A percentile compares a stretch with the other conserved stretches of the same genome.
Conservation (phyloP, 2,888 invertebrate species). For the Xestia ashworthii region DNA sequence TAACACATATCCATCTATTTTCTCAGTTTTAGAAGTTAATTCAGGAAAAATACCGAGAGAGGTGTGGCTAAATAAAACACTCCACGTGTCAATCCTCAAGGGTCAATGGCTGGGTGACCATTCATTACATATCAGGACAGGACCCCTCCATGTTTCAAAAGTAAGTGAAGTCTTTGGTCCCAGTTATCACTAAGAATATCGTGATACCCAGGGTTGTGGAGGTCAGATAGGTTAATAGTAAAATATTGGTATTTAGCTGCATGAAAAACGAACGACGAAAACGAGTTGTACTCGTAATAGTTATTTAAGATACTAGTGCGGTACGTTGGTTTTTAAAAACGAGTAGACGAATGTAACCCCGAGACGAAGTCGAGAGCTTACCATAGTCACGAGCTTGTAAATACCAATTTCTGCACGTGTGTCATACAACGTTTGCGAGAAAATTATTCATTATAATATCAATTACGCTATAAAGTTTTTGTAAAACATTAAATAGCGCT, state of each 20-base stretch:
- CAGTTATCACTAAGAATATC: not conserved
- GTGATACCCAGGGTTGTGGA: not conserved
- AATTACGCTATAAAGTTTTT: no score
- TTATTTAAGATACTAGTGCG: no score
- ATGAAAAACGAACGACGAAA: not conserved
- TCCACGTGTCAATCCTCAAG: not conserved
- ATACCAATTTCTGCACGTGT: no score
- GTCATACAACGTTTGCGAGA: no score
- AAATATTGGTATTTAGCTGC: not conserved
- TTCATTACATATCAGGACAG: not conserved
- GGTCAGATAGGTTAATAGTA: no score
- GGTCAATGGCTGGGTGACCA: not conserved
- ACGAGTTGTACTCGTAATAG: not conserved
- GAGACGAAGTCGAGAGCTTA: no score
- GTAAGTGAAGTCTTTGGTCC: not conserved
- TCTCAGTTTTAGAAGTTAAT: not conserved
- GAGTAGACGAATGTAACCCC: no score
- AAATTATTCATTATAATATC: no score
- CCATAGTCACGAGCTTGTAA: no score
- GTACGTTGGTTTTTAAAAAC: no score
- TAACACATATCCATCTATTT: not conserved
- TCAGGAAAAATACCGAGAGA: not conserved
- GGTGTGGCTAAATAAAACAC: not conserved
- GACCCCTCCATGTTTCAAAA: not conserved
- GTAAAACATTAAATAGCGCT: no score